Evolutionary conservation across 2,113 vertebrate species (phyloP).

Genomic region (Osmerus mordax): DNA sequence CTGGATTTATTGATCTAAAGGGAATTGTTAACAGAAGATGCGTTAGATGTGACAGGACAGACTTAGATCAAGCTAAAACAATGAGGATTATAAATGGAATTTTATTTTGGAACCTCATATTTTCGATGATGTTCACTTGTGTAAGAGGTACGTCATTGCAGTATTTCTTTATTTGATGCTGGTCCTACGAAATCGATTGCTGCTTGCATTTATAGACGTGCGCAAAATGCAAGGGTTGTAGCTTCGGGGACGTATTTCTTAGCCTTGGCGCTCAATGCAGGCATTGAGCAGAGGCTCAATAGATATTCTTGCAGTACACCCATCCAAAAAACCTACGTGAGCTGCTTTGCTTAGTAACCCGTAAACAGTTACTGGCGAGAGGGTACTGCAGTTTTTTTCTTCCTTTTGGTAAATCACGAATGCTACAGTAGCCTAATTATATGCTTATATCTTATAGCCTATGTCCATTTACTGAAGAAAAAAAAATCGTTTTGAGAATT

Average conservation of each 20-base stretch:
- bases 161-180: conserved; percentile 40
- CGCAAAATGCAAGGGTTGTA: conserved; percentile 56
- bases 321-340: conserved; percentile 75
- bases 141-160: conserved; percentile 89
- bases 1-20: conserved; percentile 79
- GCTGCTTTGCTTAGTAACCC: conserved; percentile 70
- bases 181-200: conserved; percentile 41
- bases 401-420: conserved; percentile 9
- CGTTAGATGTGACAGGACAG: conserved; percentile 83
- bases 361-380: conserved; percentile 49
- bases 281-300: conserved; percentile 86
- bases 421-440: conserved; percentile 1
- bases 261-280: conserved; percentile 87
- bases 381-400: conserved; percentile 53
- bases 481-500: conserved; percentile 21
- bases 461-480: conserved; percentile 23
- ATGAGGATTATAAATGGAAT: conserved; percentile 95
- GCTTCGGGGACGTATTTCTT: conserved; percentile 78
- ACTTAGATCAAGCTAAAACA: conserved; percentile 82
- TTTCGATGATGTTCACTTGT: conserved; percentile 93
- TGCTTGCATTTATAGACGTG: conserved; percentile 46
- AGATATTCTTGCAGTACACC: conserved; percentile 89
- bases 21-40: conserved; percentile 85
- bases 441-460: conserved; percentile 39
- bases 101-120: conserved; percentile 94